Base-by-base conservation (phyloP, 2,113 vertebrate species). In the Stegostoma tigrinum region DNA sequence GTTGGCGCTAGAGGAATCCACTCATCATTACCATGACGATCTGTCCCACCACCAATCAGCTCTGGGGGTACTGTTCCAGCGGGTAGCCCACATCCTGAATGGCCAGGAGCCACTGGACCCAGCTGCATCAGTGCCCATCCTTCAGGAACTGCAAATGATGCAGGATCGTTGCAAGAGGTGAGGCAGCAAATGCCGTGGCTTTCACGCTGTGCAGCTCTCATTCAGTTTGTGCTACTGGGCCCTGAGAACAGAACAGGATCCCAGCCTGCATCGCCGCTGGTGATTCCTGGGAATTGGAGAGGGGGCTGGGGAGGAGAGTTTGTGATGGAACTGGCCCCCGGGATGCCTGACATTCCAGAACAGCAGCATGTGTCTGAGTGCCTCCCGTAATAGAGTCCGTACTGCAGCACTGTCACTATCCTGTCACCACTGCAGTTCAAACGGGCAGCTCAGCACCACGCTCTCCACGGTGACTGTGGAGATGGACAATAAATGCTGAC, bases 21-120 rank as follows among this genome's bases (percentile, higher is more conserved):
- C 97, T 96, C 97, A 97, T 24, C 97, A 97, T 12, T 98, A 98
- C 45, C 97, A 98, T 96, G 98, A 98, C 96, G 97, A 97, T 0
- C 96, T 98, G 96, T 98, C 98, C 96, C 98, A 97, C n/a, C 98
- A 99, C 87, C 98, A 98, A 45, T 96, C 98, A 15, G 96, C 98
- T 0, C 97, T 99, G 85, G 97, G 97, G 0, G 97, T 98, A 0
- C 97, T 99, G 95, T 97, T 98, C 80, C 97, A 97, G 78, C 98
- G 98, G 2, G 83, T 98, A 0, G 97, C 96, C 2, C 97, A 97
- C 78, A 96, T 99, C 95, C 96, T 98, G 95, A 97, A 96, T 0
- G 96, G 97, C 67, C 96, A 98, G 4, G 97, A 97, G 96, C 96
- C 97, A 96, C 42, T 96, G 0, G 97, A 97, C 42, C 67, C 97